Percentiles rank a stretch among this genome's conserved stretches.
phyloP scores from a whole-genome alignment of 1,140 invertebrate genomes.

The Pristionchus pacificus region DNA sequence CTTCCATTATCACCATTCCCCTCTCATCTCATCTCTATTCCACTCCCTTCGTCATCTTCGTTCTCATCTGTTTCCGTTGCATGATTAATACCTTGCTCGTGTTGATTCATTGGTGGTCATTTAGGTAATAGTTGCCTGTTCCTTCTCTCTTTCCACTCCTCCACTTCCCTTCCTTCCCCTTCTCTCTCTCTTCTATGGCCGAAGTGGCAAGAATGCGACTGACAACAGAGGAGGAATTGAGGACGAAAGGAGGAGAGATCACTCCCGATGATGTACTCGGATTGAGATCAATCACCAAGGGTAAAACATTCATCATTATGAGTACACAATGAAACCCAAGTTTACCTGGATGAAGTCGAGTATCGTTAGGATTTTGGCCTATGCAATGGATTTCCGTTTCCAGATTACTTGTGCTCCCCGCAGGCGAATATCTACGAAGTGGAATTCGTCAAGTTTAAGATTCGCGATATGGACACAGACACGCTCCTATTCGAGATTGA shows the following conservation, averaged over 20 bases:
- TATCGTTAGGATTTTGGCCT: not conserved
- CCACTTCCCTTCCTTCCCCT: slow-evolving; percentile 9
- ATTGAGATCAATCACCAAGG: slow-evolving; percentile 48
- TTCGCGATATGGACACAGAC: slow-evolving; percentile 86
- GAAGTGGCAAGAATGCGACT: slow-evolving; percentile 34
- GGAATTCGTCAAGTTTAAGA: slow-evolving; percentile 94
- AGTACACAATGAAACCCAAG: not conserved
- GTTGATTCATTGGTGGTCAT: too few relatives aligned
- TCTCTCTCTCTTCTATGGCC: slow-evolving; percentile 2
- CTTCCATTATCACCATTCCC: not conserved
- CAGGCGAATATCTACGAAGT: slow-evolving; percentile 95
- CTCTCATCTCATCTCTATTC: not conserved
- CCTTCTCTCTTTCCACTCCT: slow-evolving; percentile 5
- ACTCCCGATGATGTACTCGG: slow-evolving; percentile 54
- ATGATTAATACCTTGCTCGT: too few relatives aligned
- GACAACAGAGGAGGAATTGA: slow-evolving; percentile 48
- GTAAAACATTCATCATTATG: slow-evolving; percentile 30
- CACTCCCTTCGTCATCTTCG: not conserved
- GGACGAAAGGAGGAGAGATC: slow-evolving; percentile 36
- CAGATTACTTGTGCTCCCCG: slow-evolving; percentile 83
- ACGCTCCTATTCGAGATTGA: slow-evolving; percentile 92
- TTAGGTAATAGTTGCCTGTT: not conserved
- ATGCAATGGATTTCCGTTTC: slow-evolving; percentile 21
- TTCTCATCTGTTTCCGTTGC: slow-evolving; percentile 6
- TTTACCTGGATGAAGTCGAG: slow-evolving; percentile 5